Conservation (phyloP, 2,797 vertebrate species). For the Sphenopsis melanotis region DNA sequence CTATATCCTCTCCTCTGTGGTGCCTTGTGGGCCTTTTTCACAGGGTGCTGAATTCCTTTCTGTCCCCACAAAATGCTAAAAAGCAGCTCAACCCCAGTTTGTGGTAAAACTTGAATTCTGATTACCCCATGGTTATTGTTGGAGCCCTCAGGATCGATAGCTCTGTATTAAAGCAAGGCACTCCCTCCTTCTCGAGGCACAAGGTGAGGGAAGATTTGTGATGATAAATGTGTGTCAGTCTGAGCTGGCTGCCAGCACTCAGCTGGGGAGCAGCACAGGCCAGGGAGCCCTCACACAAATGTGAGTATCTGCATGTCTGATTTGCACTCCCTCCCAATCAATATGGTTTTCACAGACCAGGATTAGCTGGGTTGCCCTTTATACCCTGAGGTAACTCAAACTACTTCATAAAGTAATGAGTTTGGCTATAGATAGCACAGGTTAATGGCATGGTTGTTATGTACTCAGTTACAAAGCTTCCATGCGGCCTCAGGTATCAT, state of each 20-base stretch:
- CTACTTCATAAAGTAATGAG: slow-evolving; percentile 26
- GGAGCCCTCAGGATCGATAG: background rate
- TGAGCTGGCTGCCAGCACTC: background rate
- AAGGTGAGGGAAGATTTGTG: background rate
- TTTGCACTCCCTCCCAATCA: background rate
- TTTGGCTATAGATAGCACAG: slow-evolving; percentile 28
- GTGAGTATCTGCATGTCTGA: background rate
- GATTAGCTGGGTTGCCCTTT: slow-evolving; percentile 12
- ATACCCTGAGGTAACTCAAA: background rate
- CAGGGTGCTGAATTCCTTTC: background rate
- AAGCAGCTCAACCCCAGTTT: background rate
- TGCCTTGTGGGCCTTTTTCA: background rate
- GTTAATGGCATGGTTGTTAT: background rate
- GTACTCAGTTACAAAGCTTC: background rate
- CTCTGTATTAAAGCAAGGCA: background rate
- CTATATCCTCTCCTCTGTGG: background rate
- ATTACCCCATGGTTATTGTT: background rate
- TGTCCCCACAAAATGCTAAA: background rate
- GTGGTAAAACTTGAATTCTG: background rate
- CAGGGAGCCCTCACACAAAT: background rate
- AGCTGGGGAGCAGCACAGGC: background rate
- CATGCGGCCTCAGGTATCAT: background rate
- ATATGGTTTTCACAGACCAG: background rate
- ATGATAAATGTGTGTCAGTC: background rate
- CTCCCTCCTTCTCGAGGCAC: background rate